A percentile compares a stretch with the other conserved stretches of the same genome.
phyloP scores from a whole-genome alignment of 2,797 vertebrate species.

The Galago senegalensis region DNA sequence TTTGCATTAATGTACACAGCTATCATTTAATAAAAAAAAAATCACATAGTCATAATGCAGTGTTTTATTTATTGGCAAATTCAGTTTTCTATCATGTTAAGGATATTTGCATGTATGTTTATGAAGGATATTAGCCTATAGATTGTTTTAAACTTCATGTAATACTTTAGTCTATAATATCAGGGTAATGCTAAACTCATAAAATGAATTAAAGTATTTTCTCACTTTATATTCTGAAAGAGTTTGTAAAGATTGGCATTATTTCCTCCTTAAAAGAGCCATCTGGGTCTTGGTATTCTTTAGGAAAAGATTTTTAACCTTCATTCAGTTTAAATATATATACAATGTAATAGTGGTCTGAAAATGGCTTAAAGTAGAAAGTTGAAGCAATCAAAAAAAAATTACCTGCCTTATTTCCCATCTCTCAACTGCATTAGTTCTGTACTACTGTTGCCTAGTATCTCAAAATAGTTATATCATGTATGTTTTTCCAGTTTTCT shows the following conservation, averaged over 20 bases:
- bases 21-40: too few relatives aligned
- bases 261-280: slow-evolving; percentile 18
- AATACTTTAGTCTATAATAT: not conserved
- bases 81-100: too few relatives aligned
- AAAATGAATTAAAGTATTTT: not conserved
- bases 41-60: too few relatives aligned
- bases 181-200: not conserved
- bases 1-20: too few relatives aligned
- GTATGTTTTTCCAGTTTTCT: not conserved
- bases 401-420: not conserved
- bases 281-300: not conserved
- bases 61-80: too few relatives aligned
- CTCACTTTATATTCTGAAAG: not conserved
- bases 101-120: too few relatives aligned
- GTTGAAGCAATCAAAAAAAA: not conserved
- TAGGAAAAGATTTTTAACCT: not conserved
- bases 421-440: not conserved
- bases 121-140: too few relatives aligned
- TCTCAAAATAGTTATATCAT: not conserved
- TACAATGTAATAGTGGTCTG: not conserved
- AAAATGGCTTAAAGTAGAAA: not conserved
- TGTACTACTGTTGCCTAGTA: not conserved
- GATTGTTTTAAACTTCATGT: not conserved
- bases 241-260: not conserved
- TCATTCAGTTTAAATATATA: not conserved